These are phyloP conservation scores for Adrianichthys oophorus DNA, from an alignment of 2,797 vertebrate species.

Conservation along the genomic window DNA sequence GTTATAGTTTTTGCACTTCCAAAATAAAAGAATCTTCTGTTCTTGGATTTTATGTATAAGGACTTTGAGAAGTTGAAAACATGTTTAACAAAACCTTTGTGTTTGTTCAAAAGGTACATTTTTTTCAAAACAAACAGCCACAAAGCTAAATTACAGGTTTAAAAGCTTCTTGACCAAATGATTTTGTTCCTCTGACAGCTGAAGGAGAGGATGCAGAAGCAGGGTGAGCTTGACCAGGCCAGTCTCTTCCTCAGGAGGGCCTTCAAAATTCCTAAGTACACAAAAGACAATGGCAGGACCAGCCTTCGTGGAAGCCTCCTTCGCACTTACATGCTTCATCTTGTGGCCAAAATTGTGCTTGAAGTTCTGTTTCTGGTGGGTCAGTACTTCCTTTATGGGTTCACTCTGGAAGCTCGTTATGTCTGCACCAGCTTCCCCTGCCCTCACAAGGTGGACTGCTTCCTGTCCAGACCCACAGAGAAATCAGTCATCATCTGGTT, in stretches of 20 bases:
- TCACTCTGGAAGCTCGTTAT: conserved; percentile 83
- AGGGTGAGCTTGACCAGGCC: conserved; percentile 68
- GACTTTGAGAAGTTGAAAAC: no score
- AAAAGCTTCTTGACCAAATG: background rate
- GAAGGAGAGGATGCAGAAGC: conserved; percentile 79
- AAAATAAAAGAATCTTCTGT: no score
- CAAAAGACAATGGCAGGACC: conserved; percentile 82
- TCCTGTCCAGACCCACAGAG: conserved; percentile 92
- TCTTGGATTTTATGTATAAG: no score
- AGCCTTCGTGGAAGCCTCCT: conserved; percentile 87
- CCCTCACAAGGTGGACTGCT: conserved; percentile 92
- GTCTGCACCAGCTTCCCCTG: conserved; percentile 85
- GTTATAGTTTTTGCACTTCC: no score
- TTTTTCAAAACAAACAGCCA: no score
- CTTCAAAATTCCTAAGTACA: conserved; percentile 83
- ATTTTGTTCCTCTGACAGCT: conserved; percentile 50
- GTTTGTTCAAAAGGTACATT: no score
- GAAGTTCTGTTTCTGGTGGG: conserved; percentile 88
- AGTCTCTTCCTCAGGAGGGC: conserved; percentile 74
- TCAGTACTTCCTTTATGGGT: conserved; percentile 92
- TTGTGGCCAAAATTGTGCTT: conserved; percentile 88
- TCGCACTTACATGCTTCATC: conserved; percentile 85
- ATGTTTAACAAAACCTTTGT: no score
- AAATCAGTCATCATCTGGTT: conserved; percentile 97
- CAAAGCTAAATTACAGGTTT: background rate